phyloP scores from a whole-genome alignment of 2,113 vertebrate species.

The Naja naja region DNA sequence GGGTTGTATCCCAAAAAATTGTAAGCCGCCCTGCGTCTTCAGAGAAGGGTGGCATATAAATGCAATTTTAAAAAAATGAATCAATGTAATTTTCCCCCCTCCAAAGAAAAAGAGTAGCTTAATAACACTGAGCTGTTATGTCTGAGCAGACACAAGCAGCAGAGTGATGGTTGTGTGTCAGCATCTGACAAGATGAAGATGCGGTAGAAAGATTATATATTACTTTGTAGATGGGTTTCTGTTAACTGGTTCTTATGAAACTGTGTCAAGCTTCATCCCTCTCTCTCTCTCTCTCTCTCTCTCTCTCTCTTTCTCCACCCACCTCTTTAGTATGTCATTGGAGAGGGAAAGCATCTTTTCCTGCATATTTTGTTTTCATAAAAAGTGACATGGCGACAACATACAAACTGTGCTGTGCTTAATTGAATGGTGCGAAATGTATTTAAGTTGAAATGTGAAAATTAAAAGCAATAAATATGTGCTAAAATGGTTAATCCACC shows the following conservation, averaged over 20 bases:
- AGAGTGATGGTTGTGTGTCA: conserved; percentile 19
- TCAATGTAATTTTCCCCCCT: conserved; percentile 39
- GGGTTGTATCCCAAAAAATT: too few relatives aligned
- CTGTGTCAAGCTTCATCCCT: neutral
- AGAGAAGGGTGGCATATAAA: too few relatives aligned
- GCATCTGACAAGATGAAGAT: conserved; percentile 27
- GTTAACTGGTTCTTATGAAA: conserved; percentile 13
- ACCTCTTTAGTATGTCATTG: neutral
- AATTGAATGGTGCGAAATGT: neutral
- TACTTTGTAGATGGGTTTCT: conserved; percentile 29
- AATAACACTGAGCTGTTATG: conserved; percentile 33
- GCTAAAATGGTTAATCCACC: neutral
- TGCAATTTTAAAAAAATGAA: too few relatives aligned
- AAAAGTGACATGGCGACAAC: neutral
- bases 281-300: neutral
- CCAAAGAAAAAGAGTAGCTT: conserved; percentile 41
- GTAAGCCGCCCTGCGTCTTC: too few relatives aligned
- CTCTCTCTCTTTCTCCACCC: neutral
- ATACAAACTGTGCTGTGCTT: neutral
- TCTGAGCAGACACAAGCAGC: conserved; percentile 28
- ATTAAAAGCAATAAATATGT: neutral
- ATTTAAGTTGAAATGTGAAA: neutral
- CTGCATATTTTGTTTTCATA: neutral
- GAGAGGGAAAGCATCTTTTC: neutral
- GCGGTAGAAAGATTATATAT: neutral